Percentiles rank a stretch among this genome's conserved stretches.
Conservation (phyloP, 2,797 vertebrate genomes). For the Poecilia wingei region DNA sequence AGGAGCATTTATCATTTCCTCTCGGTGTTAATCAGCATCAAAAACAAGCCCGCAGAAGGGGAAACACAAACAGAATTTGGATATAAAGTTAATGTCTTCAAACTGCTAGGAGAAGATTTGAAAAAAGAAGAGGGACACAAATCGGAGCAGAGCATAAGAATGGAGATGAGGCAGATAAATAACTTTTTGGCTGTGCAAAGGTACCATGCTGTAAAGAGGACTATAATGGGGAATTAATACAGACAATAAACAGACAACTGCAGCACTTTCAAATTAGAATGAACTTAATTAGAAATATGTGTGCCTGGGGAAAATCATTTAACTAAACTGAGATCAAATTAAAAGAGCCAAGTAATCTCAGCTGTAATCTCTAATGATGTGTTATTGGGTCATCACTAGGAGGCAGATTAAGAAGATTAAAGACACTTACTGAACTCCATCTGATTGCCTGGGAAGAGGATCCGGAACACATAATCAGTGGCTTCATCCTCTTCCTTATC, state of each 20-base stretch:
- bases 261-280: conserved; percentile 13
- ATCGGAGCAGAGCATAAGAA: conserved; percentile 36
- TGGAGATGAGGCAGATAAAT: conserved; percentile 31
- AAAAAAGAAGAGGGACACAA: conserved; percentile 35
- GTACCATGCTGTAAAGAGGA: conserved; percentile 29
- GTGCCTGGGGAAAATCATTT: conserved; percentile 13
- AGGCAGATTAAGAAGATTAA: conserved; percentile 37
- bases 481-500: conserved; percentile 98
- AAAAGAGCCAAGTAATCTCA: conserved; percentile 16
- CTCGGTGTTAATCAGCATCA: conserved; percentile 12
- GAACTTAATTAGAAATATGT: conserved; percentile 20
- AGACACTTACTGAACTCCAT: conserved; percentile 89
- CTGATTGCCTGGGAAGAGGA: conserved; percentile 91
- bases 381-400: conserved; percentile 28
- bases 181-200: conserved; percentile 58
- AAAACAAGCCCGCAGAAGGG: conserved; percentile 6
- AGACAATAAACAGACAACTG: conserved; percentile 19
- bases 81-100: conserved; percentile 13
- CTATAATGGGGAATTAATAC: conserved; percentile 36
- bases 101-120: conserved; percentile 1
- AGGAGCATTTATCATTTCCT: conserved; percentile 17
- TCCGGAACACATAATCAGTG: conserved; percentile 97
- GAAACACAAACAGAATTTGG: conserved; percentile 1
- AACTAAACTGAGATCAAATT: conserved; percentile 26
- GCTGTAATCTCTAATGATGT: conserved; percentile 32